Evolutionary conservation across 2,888 invertebrate genomes (phyloP).

Genomic region (Pycnomerus fuliginosus): DNA sequence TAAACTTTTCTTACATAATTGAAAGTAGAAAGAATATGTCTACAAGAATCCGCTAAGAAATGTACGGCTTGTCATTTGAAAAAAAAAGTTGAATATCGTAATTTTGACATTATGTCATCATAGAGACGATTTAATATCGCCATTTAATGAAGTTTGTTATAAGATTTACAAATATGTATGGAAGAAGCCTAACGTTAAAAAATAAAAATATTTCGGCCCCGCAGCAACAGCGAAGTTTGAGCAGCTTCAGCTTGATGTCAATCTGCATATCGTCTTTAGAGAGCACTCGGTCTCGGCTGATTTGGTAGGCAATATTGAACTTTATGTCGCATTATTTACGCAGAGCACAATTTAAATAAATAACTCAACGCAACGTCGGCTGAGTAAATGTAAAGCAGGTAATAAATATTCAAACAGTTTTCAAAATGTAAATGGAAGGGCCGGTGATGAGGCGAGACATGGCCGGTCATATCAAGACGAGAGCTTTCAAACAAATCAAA

Average conservation of each 20-base stretch:
- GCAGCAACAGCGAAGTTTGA: too few species aligned
- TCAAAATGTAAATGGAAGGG: constrained; percentile 8
- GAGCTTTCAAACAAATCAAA: background rate
- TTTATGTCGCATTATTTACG: constrained; percentile 5
- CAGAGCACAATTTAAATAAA: constrained; percentile 1
- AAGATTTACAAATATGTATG: too few species aligned
- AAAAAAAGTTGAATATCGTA: too few species aligned
- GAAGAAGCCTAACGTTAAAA: too few species aligned
- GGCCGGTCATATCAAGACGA: background rate
- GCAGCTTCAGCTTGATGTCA: background rate
- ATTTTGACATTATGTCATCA: too few species aligned
- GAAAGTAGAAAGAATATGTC: too few species aligned
- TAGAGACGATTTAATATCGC: too few species aligned
- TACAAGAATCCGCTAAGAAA: too few species aligned
- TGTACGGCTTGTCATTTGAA: too few species aligned
- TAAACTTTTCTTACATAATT: too few species aligned
- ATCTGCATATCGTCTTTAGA: constrained; percentile 1
- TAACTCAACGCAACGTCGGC: constrained; percentile 3
- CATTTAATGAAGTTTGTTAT: too few species aligned
- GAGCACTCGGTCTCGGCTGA: background rate
- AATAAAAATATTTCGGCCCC: too few species aligned
- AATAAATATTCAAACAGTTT: constrained; percentile 13
- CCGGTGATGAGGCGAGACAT: constrained; percentile 2
- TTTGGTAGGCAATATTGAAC: constrained; percentile 2
- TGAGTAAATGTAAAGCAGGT: constrained; percentile 10